Evolutionary conservation across 64 coral and sea anemone species (phyloP).

Genomic region (Platygyra sinensis): DNA sequence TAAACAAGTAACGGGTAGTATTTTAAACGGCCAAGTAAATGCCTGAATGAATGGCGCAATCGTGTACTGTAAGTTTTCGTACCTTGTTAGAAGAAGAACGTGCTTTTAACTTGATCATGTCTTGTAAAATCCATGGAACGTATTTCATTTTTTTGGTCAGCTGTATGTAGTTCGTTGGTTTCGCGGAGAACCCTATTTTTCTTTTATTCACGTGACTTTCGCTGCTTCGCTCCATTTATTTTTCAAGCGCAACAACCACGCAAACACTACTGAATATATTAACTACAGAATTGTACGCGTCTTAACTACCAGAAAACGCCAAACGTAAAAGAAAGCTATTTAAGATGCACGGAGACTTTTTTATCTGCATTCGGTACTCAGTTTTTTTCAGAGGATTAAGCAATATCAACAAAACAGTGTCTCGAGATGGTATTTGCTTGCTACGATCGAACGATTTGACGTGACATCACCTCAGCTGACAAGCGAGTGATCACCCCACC

Average conservation of each 20-base stretch:
- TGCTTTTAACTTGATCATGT: background rate
- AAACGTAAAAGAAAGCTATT: background rate
- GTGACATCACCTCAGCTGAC: constrained; percentile 22
- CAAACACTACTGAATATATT: too few relatives aligned
- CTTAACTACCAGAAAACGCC: background rate
- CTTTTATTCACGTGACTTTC: background rate
- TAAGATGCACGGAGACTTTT: background rate
- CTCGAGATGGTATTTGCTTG: background rate
- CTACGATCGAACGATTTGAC: background rate
- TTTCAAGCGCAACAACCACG: background rate
- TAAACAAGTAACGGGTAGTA: too few relatives aligned
- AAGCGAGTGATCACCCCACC: background rate
- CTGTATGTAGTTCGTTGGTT: constrained; percentile 1
- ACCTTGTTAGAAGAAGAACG: background rate
- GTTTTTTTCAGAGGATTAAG: background rate
- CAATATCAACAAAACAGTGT: background rate
- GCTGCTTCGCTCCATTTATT: background rate
- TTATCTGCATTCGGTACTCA: background rate
- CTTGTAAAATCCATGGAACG: constrained; percentile 27
- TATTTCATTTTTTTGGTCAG: background rate
- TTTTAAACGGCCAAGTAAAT: too few relatives aligned
- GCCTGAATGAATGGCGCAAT: too few relatives aligned
- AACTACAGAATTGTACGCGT: background rate
- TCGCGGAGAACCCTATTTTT: constrained; percentile 1
- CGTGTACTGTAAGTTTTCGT: background rate